These are phyloP conservation scores for Lycaon pictus DNA, from an alignment of 2,113 vertebrate species.

Conservation along the genomic window DNA sequence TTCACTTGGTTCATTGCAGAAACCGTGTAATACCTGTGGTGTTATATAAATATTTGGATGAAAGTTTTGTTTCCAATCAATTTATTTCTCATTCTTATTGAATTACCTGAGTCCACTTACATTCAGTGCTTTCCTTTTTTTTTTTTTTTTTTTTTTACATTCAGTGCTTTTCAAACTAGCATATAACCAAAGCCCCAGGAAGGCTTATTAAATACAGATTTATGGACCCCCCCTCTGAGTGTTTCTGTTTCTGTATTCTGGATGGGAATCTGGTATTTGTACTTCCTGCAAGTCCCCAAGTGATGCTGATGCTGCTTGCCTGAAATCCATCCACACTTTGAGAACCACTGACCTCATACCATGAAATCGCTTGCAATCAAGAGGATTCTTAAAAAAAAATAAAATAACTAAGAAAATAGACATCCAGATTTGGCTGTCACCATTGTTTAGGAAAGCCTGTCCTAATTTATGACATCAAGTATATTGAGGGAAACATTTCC, in stretches of 20 bases:
- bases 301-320: not conserved
- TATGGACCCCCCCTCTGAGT: not conserved
- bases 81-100: not conserved
- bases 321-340: not conserved
- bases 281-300: not conserved
- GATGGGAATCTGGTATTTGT: not conserved
- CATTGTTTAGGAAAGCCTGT: not conserved
- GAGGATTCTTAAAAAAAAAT: not conserved
- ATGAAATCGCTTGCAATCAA: not conserved
- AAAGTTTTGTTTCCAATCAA: not conserved
- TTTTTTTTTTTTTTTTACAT: too few relatives aligned
- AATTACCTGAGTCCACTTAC: not conserved
- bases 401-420: not conserved
- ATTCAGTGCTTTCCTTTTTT: not conserved
- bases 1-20: not conserved
- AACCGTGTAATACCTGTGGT: not conserved
- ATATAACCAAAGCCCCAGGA: not conserved
- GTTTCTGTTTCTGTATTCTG: not conserved
- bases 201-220: not conserved
- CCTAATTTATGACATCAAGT: not conserved
- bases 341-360: not conserved
- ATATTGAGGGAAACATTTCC: slow-evolving; percentile 33
- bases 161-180: not conserved
- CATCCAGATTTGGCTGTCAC: not conserved
- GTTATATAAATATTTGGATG: slow-evolving; percentile 20